Conservation (phyloP, 2,888 invertebrate genomes). For the Deilephila porcellus region DNA sequence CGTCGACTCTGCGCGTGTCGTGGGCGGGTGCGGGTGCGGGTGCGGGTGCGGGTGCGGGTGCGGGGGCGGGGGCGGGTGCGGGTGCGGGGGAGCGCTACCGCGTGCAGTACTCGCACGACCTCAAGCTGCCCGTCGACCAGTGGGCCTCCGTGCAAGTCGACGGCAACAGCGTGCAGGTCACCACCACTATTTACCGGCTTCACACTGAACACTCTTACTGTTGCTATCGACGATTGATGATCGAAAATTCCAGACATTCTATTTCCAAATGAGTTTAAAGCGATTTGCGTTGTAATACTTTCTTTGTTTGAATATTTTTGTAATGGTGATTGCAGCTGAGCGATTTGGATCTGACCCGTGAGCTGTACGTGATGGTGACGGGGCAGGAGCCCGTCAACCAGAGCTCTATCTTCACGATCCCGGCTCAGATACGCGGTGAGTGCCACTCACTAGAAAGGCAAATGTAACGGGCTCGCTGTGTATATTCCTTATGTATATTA, state of each 20-base stretch:
- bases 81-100: slow-evolving; percentile 63
- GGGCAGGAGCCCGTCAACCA: slow-evolving; percentile 53
- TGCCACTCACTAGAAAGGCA: too few relatives aligned
- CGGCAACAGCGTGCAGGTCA: slow-evolving; percentile 57
- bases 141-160: slow-evolving; percentile 70
- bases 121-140: slow-evolving; percentile 64
- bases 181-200: background rate
- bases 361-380: slow-evolving; percentile 58
- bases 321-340: slow-evolving; percentile 41
- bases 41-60: slow-evolving; percentile 49
- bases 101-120: slow-evolving; percentile 77
- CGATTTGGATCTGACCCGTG: slow-evolving; percentile 45
- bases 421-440: slow-evolving; percentile 53
- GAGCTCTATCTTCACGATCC: slow-evolving; percentile 59
- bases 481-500: too few relatives aligned
- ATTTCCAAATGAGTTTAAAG: background rate
- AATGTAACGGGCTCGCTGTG: too few relatives aligned
- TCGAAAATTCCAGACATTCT: too few relatives aligned
- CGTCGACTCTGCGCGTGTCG: slow-evolving; percentile 55
- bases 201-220: background rate
- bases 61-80: slow-evolving; percentile 49
- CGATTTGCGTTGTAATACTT: background rate
- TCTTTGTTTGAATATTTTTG: background rate
- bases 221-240: too few relatives aligned
- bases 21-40: slow-evolving; percentile 56